These are phyloP conservation scores for Diacarnus erythraeanus DNA, from an alignment of 37 sponge, comb jelly and placozoan species.

Conservation along the genomic window DNA sequence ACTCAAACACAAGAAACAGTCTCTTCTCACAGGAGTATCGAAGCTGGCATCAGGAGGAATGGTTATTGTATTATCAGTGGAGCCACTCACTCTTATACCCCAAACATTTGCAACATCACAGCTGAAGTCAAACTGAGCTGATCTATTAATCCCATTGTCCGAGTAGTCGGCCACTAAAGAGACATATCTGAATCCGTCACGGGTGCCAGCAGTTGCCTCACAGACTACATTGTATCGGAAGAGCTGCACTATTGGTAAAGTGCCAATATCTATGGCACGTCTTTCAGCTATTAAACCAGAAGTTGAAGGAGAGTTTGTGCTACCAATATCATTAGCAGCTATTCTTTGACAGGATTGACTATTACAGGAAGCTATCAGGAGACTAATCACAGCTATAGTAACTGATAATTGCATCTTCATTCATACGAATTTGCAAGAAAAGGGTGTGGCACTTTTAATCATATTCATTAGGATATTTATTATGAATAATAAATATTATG, in stretches of 20 bases:
- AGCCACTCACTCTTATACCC: not conserved
- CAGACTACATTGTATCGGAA: not conserved
- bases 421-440: not conserved
- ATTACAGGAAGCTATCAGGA: not conserved
- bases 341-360: not conserved
- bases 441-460: not conserved
- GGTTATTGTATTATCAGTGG: not conserved
- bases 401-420: too few species aligned
- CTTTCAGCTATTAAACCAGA: not conserved
- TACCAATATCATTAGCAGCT: not conserved
- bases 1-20: not conserved
- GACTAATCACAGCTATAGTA: too few species aligned
- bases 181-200: not conserved
- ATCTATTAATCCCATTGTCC: not conserved
- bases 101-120: not conserved
- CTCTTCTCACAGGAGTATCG: not conserved
- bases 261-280: not conserved
- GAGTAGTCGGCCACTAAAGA: constrained; percentile 11
- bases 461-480: too few species aligned
- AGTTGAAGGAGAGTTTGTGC: not conserved
- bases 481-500: too few species aligned
- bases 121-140: constrained; percentile 4
- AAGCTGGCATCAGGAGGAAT: not conserved
- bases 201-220: not conserved
- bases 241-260: not conserved